Evolutionary conservation across 2,888 invertebrate genomes (phyloP).

Genomic region (Marronus borbonicus): DNA sequence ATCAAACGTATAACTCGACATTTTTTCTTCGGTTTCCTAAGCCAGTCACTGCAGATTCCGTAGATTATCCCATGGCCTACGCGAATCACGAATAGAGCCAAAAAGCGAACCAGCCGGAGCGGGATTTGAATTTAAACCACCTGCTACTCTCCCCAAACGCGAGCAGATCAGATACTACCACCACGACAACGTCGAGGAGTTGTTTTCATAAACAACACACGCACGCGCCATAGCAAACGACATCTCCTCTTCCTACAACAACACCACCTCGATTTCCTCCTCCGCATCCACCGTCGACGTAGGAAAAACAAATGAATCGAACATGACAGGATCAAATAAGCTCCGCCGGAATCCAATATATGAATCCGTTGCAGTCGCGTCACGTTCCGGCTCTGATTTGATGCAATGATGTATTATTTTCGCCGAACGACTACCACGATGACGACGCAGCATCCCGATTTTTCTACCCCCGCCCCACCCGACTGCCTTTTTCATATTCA

Average conservation of each 20-base stretch:
- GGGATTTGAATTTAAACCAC: conserved; percentile 26
- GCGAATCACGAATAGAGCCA: conserved; percentile 7
- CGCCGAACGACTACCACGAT: conserved; percentile 48
- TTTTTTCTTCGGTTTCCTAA: too few relatives aligned
- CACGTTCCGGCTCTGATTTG: conserved; percentile 57
- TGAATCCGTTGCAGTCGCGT: conserved; percentile 55
- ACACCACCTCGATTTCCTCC: too few relatives aligned
- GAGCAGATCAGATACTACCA: not conserved
- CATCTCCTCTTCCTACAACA: not conserved
- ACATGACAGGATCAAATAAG: conserved; percentile 57
- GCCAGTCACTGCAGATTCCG: too few relatives aligned
- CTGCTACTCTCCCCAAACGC: not conserved
- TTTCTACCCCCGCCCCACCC: not conserved
- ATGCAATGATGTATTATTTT: conserved; percentile 59
- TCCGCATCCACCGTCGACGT: not conserved
- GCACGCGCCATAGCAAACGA: not conserved
- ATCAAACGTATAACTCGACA: too few relatives aligned
- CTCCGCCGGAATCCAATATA: conserved; percentile 56
- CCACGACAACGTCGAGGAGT: not conserved
- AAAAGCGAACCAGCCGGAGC: not conserved
- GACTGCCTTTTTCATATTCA: conserved; percentile 29
- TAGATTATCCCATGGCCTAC: too few relatives aligned
- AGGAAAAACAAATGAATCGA: conserved; percentile 52
- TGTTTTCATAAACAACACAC: conserved; percentile 25
- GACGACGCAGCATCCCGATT: conserved; percentile 6